Base-by-base conservation (phyloP, 2,113 vertebrate genomes). In the Aythya baeri region DNA sequence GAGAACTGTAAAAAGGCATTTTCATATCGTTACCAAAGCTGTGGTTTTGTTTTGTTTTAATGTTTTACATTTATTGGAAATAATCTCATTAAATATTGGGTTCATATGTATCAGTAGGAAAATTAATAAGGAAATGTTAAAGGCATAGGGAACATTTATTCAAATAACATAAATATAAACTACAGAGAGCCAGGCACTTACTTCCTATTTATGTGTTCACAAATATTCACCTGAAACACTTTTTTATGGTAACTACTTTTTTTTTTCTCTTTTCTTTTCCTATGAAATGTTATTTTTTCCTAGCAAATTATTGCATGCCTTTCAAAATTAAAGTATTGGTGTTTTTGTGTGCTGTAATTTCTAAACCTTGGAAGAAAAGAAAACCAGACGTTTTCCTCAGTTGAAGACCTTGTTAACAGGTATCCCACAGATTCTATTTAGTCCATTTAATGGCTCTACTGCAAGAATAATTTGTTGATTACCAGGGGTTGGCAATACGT, bases 391-490 rank as follows among this genome's bases (percentile, higher is more conserved):
- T 78, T 88, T 73, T 78, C 66, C 3, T 4, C 83, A 92, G 85
- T 21, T 91, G 88, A 97, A 87, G 74, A 80, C 31, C 43, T 94
- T 95, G 77, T 96, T 96, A 95, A 89, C 88, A 95, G 58, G 11
- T 85, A 89, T 87, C 89, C 89, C 41, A 84, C 63, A 58, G 93
- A 94, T 95, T 87, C 86, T 87, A 18, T 94, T 87, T 96, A 84
- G 87, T 89, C 76, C 83, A 73, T 91, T 92, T 94, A 96, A 95
- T 95, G n/a, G 44, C n/a, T 93, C n/a, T 88, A 88, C 86, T 81
- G 86, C 52, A 95, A 88, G 88, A 97, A 85, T 91, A 93, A 96
- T 95, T 87, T 89, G 88, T 68, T 83, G 83, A 95, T 93, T 94
- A 80, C 86, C 91, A 91, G 83, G 83, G 96, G 83, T 66, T 97